Base-by-base conservation (phyloP, 1,140 invertebrate genomes). In the Brachionus rubens region DNA sequence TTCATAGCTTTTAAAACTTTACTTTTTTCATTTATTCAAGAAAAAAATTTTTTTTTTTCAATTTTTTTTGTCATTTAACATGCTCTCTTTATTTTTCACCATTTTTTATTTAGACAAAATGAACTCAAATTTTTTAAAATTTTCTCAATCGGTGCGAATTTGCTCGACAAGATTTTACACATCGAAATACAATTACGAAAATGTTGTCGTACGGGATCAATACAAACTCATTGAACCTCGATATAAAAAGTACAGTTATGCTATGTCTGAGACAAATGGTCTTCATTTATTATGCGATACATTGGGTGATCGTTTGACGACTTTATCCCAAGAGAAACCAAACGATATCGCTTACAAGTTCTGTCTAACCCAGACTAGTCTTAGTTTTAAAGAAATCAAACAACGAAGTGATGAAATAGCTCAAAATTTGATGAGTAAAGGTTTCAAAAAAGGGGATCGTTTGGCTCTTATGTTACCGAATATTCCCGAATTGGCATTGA, bases 391-490 rank as follows among this genome's bases (percentile, higher is more conserved):
- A 33, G 30, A 52, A 75, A 24, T 75, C 6, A 75, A 75, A 46
- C 48, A 75, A 28, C 24, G 48, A 41, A 30, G 16, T 30, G 70
- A 75, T 19, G 14, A 41, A 41, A 59, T 75, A 59, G 70, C 48
- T 36, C 47, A 52, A 19, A 40, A 36, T 33, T 54, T 75, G 9
- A 12, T 75, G 16, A 36, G 16, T 19, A 41, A 30, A 21, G 70
- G 70, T 12, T 75, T 75, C 26, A 47, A 75, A 59, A 75, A 75
- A 75, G 30, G 48, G 0, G 70, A 75, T 46, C 48, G 70, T n/a
- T 26, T 75, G n/a, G 70, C 70, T 24, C 19, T 75, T 7, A 7
- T 43, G 3, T 19, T 75, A 4, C 70, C 70, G 7, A 75, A 75
- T 59, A 56, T 47, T 21, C 33, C 54, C 0, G 70, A 75, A 48